Base-by-base conservation (phyloP, 2,797 vertebrate species). In the Anniella stebbinsi region DNA sequence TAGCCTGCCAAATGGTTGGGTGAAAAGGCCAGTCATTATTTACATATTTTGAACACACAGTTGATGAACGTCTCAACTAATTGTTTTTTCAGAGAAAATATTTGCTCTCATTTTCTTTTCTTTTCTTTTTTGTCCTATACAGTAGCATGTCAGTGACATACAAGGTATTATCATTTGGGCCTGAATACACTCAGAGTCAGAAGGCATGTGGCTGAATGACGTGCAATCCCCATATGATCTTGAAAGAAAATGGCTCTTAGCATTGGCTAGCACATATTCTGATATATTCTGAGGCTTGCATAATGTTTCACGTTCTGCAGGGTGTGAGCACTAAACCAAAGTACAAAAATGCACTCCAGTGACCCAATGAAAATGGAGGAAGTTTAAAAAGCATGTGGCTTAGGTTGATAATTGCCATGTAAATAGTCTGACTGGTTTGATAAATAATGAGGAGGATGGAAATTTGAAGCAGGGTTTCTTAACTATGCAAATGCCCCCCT, bases 31-130 rank as follows among this genome's bases (percentile, higher is more conserved):
- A 10, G 75, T 88, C 70, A 87, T 86, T 87, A 89, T 91, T 94
- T 95, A 94, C 89, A 93, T 89, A 93, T 92, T 89, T 38, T 57
- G 72, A 85, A 36, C 41, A 36, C 41, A 92, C 92, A 94, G 89
- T 30, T 76, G 88, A 91, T 93, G 91, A 94, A 91, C 83, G 67
- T 82, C 88, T 92, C 88, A 88, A 84, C 67, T 86, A 90, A 86
- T 63, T 72, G 25, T 51, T 25, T 94, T 92, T 92, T 89, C 91
- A 86, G 89, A 93, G 45, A 83, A 90, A 91, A 86, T 70, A 85
- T n/a, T 69, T 93, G 63, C 45, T 93, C 88, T 90, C n/a, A n/a
- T n/a, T n/a, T n/a, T n/a, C n/a, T 87, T 89, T 51, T 70, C 17
- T 9, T 72, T 30, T 90, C 9, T 51, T 51, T 51, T 91, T 89